Percentiles rank a stretch among this genome's conserved stretches.
These are phyloP conservation scores for Sphaeramia orbicularis DNA, from an alignment of 2,797 vertebrate species.

Conservation along the genomic window DNA sequence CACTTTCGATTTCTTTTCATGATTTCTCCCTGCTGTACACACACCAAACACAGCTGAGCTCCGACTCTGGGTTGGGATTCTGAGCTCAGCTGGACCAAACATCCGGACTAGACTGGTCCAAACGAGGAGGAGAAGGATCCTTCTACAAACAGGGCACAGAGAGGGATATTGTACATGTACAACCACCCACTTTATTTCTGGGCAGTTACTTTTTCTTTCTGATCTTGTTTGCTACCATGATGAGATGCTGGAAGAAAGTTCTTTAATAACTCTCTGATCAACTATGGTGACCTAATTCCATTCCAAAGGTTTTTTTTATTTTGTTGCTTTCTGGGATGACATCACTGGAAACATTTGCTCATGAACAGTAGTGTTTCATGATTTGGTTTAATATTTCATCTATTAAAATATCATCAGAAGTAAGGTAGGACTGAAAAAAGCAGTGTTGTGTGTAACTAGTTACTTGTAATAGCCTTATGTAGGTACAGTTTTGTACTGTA, in stretches of 20 bases:
- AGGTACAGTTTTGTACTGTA: no score
- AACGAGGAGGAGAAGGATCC: slow-evolving; percentile 8
- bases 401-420: slow-evolving; percentile 2
- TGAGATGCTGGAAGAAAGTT: slow-evolving; percentile 8
- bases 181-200: slow-evolving; percentile 16
- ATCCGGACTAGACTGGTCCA: slow-evolving; percentile 42
- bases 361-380: slow-evolving; percentile 7
- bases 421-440: not conserved
- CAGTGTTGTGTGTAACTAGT: not conserved
- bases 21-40: slow-evolving; percentile 1
- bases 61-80: slow-evolving; percentile 15
- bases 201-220: slow-evolving; percentile 7
- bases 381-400: slow-evolving; percentile 22
- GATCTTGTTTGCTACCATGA: slow-evolving; percentile 22
- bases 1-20: slow-evolving; percentile 15
- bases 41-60: slow-evolving; percentile 14
- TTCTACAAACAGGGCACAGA: slow-evolving; percentile 12
- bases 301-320: slow-evolving; percentile 15
- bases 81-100: slow-evolving; percentile 32
- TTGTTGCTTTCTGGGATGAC: slow-evolving; percentile 23
- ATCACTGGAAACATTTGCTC: slow-evolving; percentile 57
- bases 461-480: no score
- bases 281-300: slow-evolving; percentile 30
- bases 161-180: slow-evolving; percentile 8
- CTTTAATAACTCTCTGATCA: slow-evolving; percentile 42